These are phyloP conservation scores for Periophthalmodon schlosseri DNA, from an alignment of 2,113 vertebrate genomes.

Conservation along the genomic window DNA sequence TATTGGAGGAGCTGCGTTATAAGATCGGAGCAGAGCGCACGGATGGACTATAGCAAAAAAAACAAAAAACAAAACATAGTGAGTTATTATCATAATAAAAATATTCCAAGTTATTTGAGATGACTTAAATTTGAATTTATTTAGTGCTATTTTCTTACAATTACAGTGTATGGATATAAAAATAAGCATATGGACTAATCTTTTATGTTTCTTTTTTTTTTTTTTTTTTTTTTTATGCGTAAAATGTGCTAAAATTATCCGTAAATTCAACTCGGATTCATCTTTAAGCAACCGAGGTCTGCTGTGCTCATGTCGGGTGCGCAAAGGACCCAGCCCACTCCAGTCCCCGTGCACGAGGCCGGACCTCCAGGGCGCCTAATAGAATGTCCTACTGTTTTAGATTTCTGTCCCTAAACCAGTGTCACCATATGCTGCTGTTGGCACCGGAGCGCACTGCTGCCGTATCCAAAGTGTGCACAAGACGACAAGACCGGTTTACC, in stretches of 20 bases:
- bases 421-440: slow-evolving; percentile 81
- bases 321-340: slow-evolving; percentile 59
- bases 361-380: slow-evolving; percentile 71
- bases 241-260: background rate
- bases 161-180: background rate
- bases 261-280: background rate
- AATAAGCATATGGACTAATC: background rate
- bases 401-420: slow-evolving; percentile 76
- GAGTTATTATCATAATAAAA: background rate
- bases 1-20: slow-evolving; percentile 25
- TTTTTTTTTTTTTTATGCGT: background rate
- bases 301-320: slow-evolving; percentile 25
- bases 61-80: background rate
- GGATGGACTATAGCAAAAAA: background rate
- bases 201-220: background rate
- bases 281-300: background rate
- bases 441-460: slow-evolving; percentile 56
- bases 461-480: slow-evolving; percentile 5
- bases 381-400: slow-evolving; percentile 79
- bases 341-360: slow-evolving; percentile 58
- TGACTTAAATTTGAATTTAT: background rate
- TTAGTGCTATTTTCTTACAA: background rate
- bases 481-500: background rate
- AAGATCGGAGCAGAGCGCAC: slow-evolving; percentile 11
- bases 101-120: background rate